Conservation (phyloP, 2,113 vertebrate species). For the Muntiacus muntjak region DNA sequence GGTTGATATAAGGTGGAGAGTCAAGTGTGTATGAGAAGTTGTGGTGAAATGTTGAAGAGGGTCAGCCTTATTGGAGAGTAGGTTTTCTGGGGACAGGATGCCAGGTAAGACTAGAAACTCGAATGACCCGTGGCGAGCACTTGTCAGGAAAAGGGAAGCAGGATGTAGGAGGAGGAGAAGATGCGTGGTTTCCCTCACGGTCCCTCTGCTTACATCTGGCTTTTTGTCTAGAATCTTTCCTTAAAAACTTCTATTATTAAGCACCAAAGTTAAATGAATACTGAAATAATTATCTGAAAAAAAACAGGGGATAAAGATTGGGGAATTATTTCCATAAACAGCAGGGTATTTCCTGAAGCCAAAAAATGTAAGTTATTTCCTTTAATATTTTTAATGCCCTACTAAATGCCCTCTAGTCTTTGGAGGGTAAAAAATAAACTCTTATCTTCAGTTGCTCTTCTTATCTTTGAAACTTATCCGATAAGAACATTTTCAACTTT, state of each 20-base stretch:
- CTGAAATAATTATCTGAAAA: constrained; percentile 50
- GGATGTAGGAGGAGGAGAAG: not conserved
- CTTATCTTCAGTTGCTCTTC: constrained; percentile 44
- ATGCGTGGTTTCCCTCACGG: fast-evolving
- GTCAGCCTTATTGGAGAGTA: not conserved
- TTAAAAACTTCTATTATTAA: not conserved
- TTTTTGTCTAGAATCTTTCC: not conserved
- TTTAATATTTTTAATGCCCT: constrained; percentile 52
- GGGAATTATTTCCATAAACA: constrained; percentile 21
- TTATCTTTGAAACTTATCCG: constrained; percentile 68
- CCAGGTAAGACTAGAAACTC: not conserved
- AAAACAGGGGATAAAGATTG: not conserved
- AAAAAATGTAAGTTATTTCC: constrained; percentile 40
- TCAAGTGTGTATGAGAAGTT: not conserved
- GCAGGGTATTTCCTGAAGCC: not conserved
- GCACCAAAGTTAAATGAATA: not conserved
- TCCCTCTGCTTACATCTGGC: not conserved
- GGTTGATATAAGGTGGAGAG: not conserved
- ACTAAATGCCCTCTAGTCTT: constrained; percentile 16
- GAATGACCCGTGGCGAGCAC: not conserved
- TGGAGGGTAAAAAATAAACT: constrained; percentile 71
- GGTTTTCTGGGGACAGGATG: not conserved
- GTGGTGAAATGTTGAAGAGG: not conserved
- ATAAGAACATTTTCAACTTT: constrained; percentile 72
- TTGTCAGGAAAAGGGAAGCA: not conserved